Percentiles rank a stretch among this genome's conserved stretches.
Evolutionary conservation across 2,797 vertebrate genomes (phyloP).

Genomic region (Nannoperca obscura): DNA sequence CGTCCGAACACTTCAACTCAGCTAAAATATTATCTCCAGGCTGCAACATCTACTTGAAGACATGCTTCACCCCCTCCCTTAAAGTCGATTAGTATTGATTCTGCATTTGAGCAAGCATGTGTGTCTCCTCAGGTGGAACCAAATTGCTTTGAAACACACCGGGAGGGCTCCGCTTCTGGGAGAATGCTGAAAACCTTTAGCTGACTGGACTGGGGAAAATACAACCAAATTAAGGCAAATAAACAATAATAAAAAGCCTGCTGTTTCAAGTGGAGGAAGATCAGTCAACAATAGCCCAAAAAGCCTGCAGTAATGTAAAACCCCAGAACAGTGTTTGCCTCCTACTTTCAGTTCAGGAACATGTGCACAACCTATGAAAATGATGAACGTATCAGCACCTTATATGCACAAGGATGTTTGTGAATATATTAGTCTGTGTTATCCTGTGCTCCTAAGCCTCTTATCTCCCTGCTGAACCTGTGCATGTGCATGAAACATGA

Average conservation of each 20-base stretch:
- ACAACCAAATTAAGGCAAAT: constrained; percentile 77
- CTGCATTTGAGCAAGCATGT: constrained; percentile 76
- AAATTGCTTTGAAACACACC: constrained; percentile 78
- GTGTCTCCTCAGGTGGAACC: constrained; percentile 80
- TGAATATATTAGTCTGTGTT: constrained; percentile 29
- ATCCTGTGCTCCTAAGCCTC: constrained; percentile 31
- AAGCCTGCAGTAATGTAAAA: constrained; percentile 53
- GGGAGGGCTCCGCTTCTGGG: constrained; percentile 53
- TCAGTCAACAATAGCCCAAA: constrained; percentile 48
- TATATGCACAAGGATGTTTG: constrained; percentile 14
- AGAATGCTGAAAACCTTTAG: constrained; percentile 68
- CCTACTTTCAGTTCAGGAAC: constrained; percentile 21
- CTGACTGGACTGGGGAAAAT: constrained; percentile 64
- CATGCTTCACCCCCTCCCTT: constrained; percentile 34
- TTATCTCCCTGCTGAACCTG: constrained; percentile 39
- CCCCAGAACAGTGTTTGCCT: constrained; percentile 47
- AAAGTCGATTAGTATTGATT: constrained; percentile 85
- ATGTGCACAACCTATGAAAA: constrained; percentile 17
- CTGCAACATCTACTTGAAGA: constrained; percentile 72
- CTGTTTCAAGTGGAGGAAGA: constrained; percentile 37
- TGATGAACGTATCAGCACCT: constrained; percentile 29
- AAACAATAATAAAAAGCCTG: constrained; percentile 70
- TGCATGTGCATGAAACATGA: constrained; percentile 32
- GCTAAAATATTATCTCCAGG: constrained; percentile 79
- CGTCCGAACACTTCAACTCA: constrained; percentile 60